Evolutionary conservation across 2,113 vertebrate genomes (phyloP), one percentile per base, ranked within the genome.

Genomic region (Salvelinus alpinus): DNA sequence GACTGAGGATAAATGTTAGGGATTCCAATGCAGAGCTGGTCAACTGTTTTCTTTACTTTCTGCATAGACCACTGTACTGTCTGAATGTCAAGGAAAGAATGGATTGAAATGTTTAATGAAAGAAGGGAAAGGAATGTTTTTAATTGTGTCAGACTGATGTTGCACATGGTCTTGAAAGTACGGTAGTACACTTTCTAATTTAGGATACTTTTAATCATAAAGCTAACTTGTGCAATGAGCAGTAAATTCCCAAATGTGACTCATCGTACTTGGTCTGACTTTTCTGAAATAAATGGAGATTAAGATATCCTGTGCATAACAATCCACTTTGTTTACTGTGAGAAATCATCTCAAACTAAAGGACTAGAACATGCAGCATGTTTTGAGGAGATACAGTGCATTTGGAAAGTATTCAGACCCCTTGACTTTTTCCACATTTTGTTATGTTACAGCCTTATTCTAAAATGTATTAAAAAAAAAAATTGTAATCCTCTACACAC

Each of bases 91-190:
- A 25, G 31, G 64, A 51, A 65, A 47, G 25, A 44, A 44, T 44
- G 64, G 22, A 74, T 27, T 18, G 31, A 44, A 11, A 44, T 68
- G 7, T 68, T 20, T 11, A 11, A 62, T 13, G 16, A 62, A 34
- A 14, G 38, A 25, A 66, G 16, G 73, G 13, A 48, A 48, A 25
- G 7, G 20, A 69, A 69, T 60, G 74, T 75, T 69, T 57, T 65
- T 27, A 20, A 31, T 24, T 68, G 74, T n/a, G 24, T 8, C 24
- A 27, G 22, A 14, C 16, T 25, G 24, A 44, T 16, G 14, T 54
- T 66, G 47, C 38, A 65, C 24, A 54, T 44, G 16, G 9, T 67
- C 51, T 64, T 34, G 12, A 25, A 47, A 34, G 59, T 64, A 47
- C 5, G 3, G n/a, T n/a, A 18, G 51, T 20, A 72, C 5, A 31